Evolutionary conservation across 1,140 invertebrate genomes (phyloP).

Genomic region (Drosophila varians): DNA sequence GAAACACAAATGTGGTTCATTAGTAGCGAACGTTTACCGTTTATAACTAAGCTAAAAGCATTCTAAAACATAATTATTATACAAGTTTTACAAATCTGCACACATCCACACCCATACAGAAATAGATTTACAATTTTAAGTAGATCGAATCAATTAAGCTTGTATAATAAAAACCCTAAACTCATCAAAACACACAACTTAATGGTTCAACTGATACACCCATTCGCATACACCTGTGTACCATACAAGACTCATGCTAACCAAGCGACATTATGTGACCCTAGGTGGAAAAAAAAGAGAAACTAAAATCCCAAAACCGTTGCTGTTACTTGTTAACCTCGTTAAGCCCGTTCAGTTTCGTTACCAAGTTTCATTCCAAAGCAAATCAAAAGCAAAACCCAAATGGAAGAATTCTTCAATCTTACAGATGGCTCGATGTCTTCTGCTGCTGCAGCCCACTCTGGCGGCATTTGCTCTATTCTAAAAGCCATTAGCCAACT

Average conservation of each 20-base stretch:
- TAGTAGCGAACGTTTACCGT: slow-evolving; percentile 60
- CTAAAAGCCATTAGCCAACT: slow-evolving; percentile 56
- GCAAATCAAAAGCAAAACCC: slow-evolving; percentile 45
- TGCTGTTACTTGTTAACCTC: slow-evolving; percentile 46
- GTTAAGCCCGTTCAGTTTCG: slow-evolving; percentile 33
- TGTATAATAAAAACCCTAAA: slow-evolving; percentile 41
- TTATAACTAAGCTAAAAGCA: slow-evolving; percentile 57
- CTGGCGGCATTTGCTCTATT: slow-evolving; percentile 62
- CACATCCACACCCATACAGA: not conserved
- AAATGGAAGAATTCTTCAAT: slow-evolving; percentile 74
- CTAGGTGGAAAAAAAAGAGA: slow-evolving; percentile 15
- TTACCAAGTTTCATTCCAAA: slow-evolving; percentile 24
- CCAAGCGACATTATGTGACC: slow-evolving; percentile 23
- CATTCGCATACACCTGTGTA: slow-evolving; percentile 8
- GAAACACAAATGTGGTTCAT: slow-evolving; percentile 69
- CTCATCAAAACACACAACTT: slow-evolving; percentile 12
- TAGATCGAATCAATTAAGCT: slow-evolving; percentile 23
- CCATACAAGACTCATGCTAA: slow-evolving; percentile 51
- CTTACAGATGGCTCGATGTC: slow-evolving; percentile 76
- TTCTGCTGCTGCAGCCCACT: slow-evolving; percentile 68
- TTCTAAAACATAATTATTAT: slow-evolving; percentile 38
- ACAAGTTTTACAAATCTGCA: slow-evolving; percentile 24
- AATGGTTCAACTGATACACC: slow-evolving; percentile 1
- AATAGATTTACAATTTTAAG: slow-evolving; percentile 22
- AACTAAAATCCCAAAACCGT: slow-evolving; percentile 10